Base-by-base conservation (phyloP, 1,140 invertebrate genomes). In the Colletes latitarsis region DNA sequence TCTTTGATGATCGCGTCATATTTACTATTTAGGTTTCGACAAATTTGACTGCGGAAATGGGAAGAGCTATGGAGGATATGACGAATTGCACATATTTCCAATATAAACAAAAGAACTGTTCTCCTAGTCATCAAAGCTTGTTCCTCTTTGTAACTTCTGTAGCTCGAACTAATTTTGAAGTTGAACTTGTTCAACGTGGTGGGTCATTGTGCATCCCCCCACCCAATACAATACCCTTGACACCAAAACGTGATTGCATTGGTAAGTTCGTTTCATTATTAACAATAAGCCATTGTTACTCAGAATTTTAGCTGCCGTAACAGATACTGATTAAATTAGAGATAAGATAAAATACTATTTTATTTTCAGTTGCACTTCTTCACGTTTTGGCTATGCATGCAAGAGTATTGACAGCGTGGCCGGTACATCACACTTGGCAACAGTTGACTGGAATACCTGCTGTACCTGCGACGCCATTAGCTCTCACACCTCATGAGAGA, bases 41-140 rank as follows among this genome's bases (percentile, higher is more conserved):
- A 8, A 96, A 95, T 88, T 94, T 98, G 19, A 95, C 96, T 4
- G 95, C 96, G 87, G 96, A 97, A 58, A 97, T 98, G 95, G 95
- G 95, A 43, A 96, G 96, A 90, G 96, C 97, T n/a, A 98, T 99
- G 97, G 97, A 98, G 92, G 97, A 98, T 89, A 97, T 99, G 95
- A 97, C 97, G 6, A 96, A 95, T 89, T 95, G 95, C 63, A 98
- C 97, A 17, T 95, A 95, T 84, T 91, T 95, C 41, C 95, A 95
- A 88, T 95, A 95, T 21, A 95, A 95, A 69, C 93, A 93, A 78
- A 92, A 93, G 81, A 89, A 89, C 73, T 94, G 92, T 87, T 93
- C 93, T 43, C 95, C 96, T 73, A 95, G 95, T 88, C 95, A 95
- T 66, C 96, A 97, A 88, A 96, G 96, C 90, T 94, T 98, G 49